A percentile compares a stretch with the other conserved stretches of the same genome.
These are phyloP conservation scores for Pituophis catenifer DNA, from an alignment of 2,113 vertebrate species.

Conservation along the genomic window DNA sequence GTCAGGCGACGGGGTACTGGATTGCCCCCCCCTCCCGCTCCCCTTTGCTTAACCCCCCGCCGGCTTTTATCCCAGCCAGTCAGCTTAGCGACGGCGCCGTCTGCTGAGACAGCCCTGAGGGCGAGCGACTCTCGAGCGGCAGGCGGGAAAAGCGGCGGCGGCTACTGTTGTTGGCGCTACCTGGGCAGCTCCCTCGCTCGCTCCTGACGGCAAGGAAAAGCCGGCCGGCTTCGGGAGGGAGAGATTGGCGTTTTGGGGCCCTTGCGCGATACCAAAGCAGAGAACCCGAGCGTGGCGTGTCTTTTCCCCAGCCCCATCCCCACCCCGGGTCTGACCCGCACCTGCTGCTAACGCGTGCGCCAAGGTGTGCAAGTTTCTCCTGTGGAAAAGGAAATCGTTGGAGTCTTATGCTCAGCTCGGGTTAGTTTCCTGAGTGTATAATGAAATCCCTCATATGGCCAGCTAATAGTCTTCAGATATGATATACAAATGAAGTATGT, in stretches of 20 bases:
- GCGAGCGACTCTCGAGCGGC: not conserved
- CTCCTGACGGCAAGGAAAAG: not conserved
- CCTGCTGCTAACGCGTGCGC: not conserved
- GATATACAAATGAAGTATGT: not conserved
- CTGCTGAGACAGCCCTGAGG: not conserved
- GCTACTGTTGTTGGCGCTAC: not conserved
- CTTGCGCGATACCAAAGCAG: no score
- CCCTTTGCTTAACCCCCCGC: not conserved
- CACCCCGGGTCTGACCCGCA: not conserved
- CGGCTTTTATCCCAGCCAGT: not conserved
- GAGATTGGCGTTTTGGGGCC: not conserved
- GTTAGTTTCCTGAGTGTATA: not conserved
- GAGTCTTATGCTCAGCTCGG: not conserved
- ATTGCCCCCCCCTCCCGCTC: not conserved
- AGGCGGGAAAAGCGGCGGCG: not conserved
- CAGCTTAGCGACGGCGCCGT: not conserved
- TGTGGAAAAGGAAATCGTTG: not conserved
- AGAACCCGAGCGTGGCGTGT: not conserved
- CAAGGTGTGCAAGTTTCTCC: not conserved
- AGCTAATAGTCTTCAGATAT: not conserved
- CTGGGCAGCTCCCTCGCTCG: not conserved
- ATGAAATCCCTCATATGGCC: not conserved
- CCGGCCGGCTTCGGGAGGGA: not conserved
- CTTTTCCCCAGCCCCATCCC: fast-evolving
- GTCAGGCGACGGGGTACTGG: not conserved